Percentiles rank a stretch among this genome's conserved stretches.
Conservation (phyloP, 1,140 invertebrate genomes). For the Cyphomyrmex costatus region DNA sequence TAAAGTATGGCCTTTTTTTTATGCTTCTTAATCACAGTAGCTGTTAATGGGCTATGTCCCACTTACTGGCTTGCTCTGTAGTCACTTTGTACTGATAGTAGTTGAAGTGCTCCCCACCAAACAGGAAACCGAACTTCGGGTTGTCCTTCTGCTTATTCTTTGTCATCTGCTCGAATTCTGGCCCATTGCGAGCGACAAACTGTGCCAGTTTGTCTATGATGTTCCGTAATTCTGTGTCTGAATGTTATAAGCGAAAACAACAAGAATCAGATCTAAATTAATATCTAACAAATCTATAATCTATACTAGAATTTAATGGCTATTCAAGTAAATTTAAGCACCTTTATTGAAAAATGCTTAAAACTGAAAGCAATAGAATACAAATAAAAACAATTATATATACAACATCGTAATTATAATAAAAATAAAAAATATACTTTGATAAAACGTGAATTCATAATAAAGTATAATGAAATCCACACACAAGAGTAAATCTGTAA, state of each 20-base stretch:
- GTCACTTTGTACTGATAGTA: slow-evolving; percentile 99
- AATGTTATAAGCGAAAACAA: slow-evolving; percentile 73
- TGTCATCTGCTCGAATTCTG: slow-evolving; percentile 99
- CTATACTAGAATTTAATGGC: background rate
- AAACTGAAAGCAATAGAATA: background rate
- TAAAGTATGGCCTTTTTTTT: slow-evolving; percentile 72
- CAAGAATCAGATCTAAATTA: slow-evolving; percentile 48
- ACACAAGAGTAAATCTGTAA: background rate
- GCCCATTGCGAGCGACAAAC: slow-evolving; percentile 99
- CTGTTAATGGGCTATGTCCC: slow-evolving; percentile 81
- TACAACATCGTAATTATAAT: background rate
- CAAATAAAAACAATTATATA: slow-evolving; percentile 3
- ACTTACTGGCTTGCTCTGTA: slow-evolving; percentile 95
- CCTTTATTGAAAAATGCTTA: background rate
- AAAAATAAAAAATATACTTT: background rate
- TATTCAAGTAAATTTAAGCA: slow-evolving; percentile 14
- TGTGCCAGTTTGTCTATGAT: slow-evolving; percentile 99
- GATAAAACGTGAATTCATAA: background rate
- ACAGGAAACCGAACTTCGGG: slow-evolving; percentile 98
- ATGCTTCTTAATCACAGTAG: slow-evolving; percentile 80
- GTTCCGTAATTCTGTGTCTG: slow-evolving; percentile 96
- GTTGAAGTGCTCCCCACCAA: slow-evolving; percentile 97
- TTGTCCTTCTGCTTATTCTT: slow-evolving; percentile 99
- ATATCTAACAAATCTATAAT: background rate
- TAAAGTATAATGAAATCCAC: background rate